A percentile compares a stretch with the other conserved stretches of the same genome.
These are phyloP conservation scores for Apolygus lucorum DNA, from an alignment of 1,140 invertebrate genomes.

Conservation along the genomic window DNA sequence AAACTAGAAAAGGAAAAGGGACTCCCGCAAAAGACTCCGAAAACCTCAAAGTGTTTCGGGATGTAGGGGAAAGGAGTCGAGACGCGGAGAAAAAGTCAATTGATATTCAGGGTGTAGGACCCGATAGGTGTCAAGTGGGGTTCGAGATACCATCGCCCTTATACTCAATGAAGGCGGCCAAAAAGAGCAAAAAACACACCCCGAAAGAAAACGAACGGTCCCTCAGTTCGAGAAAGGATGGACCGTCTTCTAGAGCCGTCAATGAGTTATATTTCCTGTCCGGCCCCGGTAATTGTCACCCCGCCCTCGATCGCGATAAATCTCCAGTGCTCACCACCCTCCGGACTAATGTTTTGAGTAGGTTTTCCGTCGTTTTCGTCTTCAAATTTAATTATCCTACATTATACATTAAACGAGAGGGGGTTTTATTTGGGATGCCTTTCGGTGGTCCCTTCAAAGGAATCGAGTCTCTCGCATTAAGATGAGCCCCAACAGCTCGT, in stretches of 20 bases:
- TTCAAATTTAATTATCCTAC: no score
- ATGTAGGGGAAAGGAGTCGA: background rate
- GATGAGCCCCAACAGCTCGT: no score
- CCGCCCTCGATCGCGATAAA: background rate
- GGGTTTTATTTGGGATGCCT: no score
- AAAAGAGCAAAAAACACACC: background rate
- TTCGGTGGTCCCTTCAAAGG: no score
- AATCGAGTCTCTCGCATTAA: no score
- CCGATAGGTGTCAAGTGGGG: slow-evolving; percentile 19
- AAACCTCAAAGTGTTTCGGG: background rate
- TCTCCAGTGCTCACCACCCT: background rate
- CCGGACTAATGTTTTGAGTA: no score
- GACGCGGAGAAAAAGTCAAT: slow-evolving; percentile 11
- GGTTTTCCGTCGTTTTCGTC: no score
- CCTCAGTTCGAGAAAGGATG: background rate
- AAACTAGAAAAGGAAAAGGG: no score
- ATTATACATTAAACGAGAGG: no score
- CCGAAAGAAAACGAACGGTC: slow-evolving; percentile 8
- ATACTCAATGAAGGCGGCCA: slow-evolving; percentile 14
- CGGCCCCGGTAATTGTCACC: slow-evolving; percentile 14
- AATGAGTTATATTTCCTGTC: slow-evolving; percentile 21
- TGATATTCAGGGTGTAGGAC: slow-evolving; percentile 18
- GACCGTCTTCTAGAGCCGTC: background rate
- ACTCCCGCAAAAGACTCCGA: no score
- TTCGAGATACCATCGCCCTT: slow-evolving; percentile 22